phyloP scores from a whole-genome alignment of 92 coral and sea anemone genomes.

The Phenganax stokvisi region DNA sequence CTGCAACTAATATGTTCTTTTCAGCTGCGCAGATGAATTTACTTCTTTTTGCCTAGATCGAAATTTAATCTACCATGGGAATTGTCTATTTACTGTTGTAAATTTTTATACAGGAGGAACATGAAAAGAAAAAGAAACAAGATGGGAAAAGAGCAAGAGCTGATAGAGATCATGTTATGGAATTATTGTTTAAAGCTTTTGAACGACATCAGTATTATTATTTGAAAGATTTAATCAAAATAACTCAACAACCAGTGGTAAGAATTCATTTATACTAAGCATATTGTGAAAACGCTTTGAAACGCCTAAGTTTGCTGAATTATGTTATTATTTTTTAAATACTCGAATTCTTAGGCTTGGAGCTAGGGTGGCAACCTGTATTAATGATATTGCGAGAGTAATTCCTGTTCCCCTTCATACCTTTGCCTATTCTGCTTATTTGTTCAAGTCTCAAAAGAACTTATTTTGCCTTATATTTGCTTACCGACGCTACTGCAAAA shows the following conservation, averaged over 20 bases:
- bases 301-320: no score
- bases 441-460: background rate
- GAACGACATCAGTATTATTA: slow-evolving; percentile 97
- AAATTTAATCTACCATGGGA: no score
- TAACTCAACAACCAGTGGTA: slow-evolving; percentile 92
- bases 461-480: background rate
- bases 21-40: no score
- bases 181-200: slow-evolving; percentile 85
- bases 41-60: no score
- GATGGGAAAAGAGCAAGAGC: slow-evolving; percentile 92
- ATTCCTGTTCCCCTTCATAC: background rate
- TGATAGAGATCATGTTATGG: slow-evolving; percentile 84
- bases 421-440: background rate
- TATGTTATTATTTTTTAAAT: no score
- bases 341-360: no score
- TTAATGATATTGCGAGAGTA: no score
- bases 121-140: slow-evolving; percentile 83
- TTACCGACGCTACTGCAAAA: background rate
- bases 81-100: background rate
- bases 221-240: slow-evolving; percentile 80
- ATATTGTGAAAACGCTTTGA: background rate
- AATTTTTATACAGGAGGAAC: slow-evolving; percentile 61
- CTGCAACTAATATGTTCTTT: no score
- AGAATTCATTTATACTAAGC: slow-evolving; percentile 38
- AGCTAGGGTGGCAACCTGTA: background rate